Evolutionary conservation across 2,113 vertebrate species (phyloP), one percentile per base, ranked within the genome.

Genomic region (Anhinga rufa): DNA sequence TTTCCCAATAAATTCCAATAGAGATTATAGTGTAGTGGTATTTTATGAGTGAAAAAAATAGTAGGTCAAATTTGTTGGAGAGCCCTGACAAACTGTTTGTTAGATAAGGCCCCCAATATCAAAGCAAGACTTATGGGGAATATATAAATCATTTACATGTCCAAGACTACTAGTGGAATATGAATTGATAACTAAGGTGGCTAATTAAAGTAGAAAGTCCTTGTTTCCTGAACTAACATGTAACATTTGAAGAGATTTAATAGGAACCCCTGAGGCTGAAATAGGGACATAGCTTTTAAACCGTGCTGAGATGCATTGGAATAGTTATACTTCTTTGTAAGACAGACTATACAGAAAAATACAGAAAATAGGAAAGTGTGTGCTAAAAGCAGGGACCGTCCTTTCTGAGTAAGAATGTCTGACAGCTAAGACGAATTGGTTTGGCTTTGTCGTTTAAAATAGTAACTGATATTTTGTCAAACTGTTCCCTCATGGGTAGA

Each of bases 321-420:
- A 91, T 94, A 94, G 75, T 93, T 94, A 82, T 70, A 69, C 20
- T 55, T 94, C 69, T 65, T 85, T 88, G 74, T 60, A 70, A 87
- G 70, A 55, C 2, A 62, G 42, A 36, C 40, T 32, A 14, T 25
- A 55, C 8, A 81, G 49, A 77, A 88, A 92, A 83, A 64, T 42
- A 86, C 19, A 80, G 60, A 84, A 88, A 82, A 71, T 31, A 82
- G 51, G 72, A 75, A 79, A 3, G 4, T 55, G 34, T 82, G 76
- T 57, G 77, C 84, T 90, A 85, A 95, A 97, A 97, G 28, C 80
- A 82, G 88, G 44, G 79, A 64, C 44, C 82, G 84, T 94, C 95
- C 96, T 92, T 89, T 57, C 49, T 64, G 69, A 34, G 11, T 32
- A 19, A 38, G 74, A 75, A 77, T 66, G 44, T 91, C 52, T 97